Percentiles rank a stretch among this genome's conserved stretches.
phyloP scores from a whole-genome alignment of 37 sponge, comb jelly and placozoan genomes.

The Cliona cf. orientalis region DNA sequence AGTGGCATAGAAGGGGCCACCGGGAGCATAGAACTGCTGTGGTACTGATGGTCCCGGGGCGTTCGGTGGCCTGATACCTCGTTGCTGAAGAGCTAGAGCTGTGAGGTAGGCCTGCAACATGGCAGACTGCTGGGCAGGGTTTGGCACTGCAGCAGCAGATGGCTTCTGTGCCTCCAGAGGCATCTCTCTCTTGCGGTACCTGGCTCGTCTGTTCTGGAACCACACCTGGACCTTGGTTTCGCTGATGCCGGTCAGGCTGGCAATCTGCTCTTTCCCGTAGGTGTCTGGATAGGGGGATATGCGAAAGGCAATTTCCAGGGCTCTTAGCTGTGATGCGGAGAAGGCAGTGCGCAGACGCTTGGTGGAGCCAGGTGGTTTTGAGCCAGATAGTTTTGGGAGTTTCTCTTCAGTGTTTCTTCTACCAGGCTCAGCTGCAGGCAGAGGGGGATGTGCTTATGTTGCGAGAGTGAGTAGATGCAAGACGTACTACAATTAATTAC shows the following conservation, averaged over 20 bases:
- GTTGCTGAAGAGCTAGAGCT: not conserved
- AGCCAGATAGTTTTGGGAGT: not conserved
- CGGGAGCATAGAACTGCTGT: too few species aligned
- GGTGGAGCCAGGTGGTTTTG: not conserved
- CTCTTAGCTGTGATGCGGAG: conserved; percentile 26
- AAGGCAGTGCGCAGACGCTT: conserved; percentile 48
- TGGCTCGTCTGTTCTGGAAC: conserved; percentile 81
- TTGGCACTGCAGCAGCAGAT: not conserved
- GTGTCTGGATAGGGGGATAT: conserved; percentile 45
- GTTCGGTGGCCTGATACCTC: too few species aligned
- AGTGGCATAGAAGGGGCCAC: too few species aligned
- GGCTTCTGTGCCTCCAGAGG: conserved; percentile 10
- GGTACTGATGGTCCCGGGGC: too few species aligned
- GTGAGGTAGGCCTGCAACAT: not conserved
- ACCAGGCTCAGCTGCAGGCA: not conserved
- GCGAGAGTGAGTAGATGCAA: too few species aligned
- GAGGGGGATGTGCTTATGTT: not conserved
- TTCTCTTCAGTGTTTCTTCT: not conserved
- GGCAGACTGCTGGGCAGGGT: not conserved
- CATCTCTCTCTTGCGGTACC: conserved; percentile 48
- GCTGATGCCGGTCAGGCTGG: conserved; percentile 15
- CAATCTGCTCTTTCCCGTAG: conserved; percentile 19
- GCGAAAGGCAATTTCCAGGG: conserved; percentile 35
- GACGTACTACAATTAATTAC: too few species aligned
- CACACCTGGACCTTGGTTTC: conserved; percentile 61